Conservation (phyloP, 2,113 vertebrate genomes). For the Poecile atricapillus region DNA sequence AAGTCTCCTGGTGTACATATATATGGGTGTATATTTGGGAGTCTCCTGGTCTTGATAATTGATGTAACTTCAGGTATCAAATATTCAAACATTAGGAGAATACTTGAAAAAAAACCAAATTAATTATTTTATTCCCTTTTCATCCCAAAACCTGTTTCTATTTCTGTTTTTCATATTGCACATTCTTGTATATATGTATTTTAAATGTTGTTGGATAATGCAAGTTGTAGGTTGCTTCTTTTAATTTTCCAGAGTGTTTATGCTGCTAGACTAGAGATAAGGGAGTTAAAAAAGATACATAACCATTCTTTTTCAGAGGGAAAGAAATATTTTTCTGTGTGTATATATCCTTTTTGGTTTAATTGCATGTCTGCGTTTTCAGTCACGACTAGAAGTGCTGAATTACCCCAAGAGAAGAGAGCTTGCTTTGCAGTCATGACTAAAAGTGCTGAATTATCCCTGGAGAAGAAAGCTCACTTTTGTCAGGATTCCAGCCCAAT, state of each 20-base stretch:
- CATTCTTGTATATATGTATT: neutral
- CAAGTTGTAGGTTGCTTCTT: neutral
- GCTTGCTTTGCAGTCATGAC: neutral
- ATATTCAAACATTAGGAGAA: neutral
- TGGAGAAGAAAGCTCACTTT: constrained; percentile 18
- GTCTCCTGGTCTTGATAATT: neutral
- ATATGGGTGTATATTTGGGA: neutral
- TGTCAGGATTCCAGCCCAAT: constrained; percentile 36
- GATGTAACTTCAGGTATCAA: neutral
- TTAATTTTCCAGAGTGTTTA: neutral
- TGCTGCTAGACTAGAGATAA: neutral
- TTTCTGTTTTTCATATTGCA: neutral
- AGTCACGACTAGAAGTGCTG: neutral
- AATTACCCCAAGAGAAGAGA: neutral
- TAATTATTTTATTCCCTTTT: neutral
- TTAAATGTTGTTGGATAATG: neutral
- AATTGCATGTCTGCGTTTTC: neutral
- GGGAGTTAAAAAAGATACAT: neutral
- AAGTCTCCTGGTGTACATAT: neutral
- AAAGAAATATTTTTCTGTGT: neutral
- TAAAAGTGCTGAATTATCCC: constrained; percentile 5
- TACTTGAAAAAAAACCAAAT: neutral
- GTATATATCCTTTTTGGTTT: neutral
- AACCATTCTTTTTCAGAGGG: neutral
- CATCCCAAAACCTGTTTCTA: neutral